Evolutionary conservation across 35 echinoderm and acorn worm species (phyloP).

Genomic region (Anneissia japonica): DNA sequence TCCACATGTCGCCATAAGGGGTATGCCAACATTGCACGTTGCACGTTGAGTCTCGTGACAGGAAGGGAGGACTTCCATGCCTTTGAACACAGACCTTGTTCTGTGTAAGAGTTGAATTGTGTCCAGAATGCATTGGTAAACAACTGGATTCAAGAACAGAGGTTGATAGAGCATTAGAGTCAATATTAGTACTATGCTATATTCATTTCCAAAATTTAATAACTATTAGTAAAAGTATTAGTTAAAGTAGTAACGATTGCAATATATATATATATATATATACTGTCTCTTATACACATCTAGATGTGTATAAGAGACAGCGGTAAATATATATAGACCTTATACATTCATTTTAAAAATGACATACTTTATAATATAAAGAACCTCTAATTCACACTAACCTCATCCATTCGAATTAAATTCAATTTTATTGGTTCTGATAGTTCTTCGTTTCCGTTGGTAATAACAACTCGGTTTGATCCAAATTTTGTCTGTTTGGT

Average conservation of each 20-base stretch:
- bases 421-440: neutral
- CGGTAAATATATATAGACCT: no score
- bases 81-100: neutral
- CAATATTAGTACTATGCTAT: no score
- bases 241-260: no score
- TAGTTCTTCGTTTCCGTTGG: neutral
- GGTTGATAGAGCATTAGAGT: no score
- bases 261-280: no score
- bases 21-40: neutral
- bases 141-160: no score
- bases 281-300: no score
- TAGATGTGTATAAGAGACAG: no score
- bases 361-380: no score
- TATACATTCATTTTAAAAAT: no score
- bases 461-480: neutral
- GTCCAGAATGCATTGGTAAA: slow-evolving; percentile 1
- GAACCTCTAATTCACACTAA: neutral
- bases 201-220: no score
- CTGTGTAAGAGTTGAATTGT: neutral
- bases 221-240: no score
- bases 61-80: slow-evolving; percentile 3
- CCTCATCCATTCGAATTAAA: neutral
- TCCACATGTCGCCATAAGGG: neutral
- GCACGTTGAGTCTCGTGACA: neutral
- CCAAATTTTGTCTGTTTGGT: neutral